Conservation (phyloP, 2,797 vertebrate genomes). For the Graptemys geographica region DNA sequence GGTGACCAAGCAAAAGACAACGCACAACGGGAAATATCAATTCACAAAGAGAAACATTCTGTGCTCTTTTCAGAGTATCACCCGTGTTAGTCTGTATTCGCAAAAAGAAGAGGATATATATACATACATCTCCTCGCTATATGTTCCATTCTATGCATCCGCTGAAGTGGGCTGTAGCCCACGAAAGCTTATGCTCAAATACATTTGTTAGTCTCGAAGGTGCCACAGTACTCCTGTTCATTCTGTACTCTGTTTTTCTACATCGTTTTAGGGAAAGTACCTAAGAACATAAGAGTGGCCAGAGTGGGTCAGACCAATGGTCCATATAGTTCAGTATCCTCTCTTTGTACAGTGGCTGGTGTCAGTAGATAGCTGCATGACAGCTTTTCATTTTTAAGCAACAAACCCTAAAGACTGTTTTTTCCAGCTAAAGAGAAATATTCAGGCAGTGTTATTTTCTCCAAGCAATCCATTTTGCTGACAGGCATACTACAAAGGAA, state of each 20-base stretch:
- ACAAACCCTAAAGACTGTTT: conserved; percentile 13
- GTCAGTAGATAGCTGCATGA: conserved; percentile 13
- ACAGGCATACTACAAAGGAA: background rate
- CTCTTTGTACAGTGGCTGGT: background rate
- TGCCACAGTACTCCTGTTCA: too few species aligned
- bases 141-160: too few species aligned
- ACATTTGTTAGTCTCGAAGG: too few species aligned
- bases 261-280: conserved; percentile 31
- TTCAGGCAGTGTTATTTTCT: background rate
- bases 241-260: background rate
- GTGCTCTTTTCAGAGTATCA: background rate
- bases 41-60: conserved; percentile 37
- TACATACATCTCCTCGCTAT: too few species aligned
- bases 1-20: conserved; percentile 29
- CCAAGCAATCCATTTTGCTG: conserved; percentile 22
- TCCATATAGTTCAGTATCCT: background rate
- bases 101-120: too few species aligned
- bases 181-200: too few species aligned
- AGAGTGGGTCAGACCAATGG: background rate
- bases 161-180: too few species aligned
- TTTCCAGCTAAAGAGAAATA: conserved; percentile 13
- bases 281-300: background rate
- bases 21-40: conserved; percentile 55
- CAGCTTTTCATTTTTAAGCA: conserved; percentile 20
- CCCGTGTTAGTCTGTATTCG: too few species aligned